Percentiles rank a stretch among this genome's conserved stretches.
These are phyloP conservation scores for Trididemnum clinides DNA, from an alignment of 23 tunicate species.

Conservation along the genomic window DNA sequence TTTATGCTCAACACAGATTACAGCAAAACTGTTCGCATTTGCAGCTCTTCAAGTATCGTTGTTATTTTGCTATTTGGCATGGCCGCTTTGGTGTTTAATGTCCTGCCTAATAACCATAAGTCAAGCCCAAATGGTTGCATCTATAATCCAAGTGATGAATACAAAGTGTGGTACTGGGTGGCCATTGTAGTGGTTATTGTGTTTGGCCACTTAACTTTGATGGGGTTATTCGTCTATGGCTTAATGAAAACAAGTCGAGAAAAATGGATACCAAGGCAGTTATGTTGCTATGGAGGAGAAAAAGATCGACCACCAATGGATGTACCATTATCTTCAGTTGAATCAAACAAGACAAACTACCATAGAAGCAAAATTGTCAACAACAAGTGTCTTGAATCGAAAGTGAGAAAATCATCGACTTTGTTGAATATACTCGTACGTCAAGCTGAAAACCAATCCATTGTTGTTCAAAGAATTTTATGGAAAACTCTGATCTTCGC, in stretches of 20 bases:
- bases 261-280: neutral
- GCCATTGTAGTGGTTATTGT: neutral
- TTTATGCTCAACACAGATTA: neutral
- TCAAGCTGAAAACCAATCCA: too few species aligned
- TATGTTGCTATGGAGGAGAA: neutral
- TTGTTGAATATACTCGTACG: too few species aligned
- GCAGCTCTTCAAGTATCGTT: slow-evolving; percentile 8
- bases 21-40: neutral
- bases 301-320: neutral
- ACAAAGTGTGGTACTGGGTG: neutral
- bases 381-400: too few species aligned
- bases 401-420: too few species aligned
- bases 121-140: neutral
- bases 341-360: neutral
- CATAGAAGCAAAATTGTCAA: neutral
- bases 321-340: neutral
- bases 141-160: neutral
- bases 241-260: neutral
- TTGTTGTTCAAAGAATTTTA: neutral
- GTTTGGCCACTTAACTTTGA: neutral
- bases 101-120: neutral
- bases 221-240: neutral
- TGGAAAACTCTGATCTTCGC: neutral
- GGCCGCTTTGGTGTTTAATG: slow-evolving; percentile 1
- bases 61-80: neutral